Base-by-base conservation (phyloP, 2,797 vertebrate genomes). In the Leptatherina wallacei region DNA sequence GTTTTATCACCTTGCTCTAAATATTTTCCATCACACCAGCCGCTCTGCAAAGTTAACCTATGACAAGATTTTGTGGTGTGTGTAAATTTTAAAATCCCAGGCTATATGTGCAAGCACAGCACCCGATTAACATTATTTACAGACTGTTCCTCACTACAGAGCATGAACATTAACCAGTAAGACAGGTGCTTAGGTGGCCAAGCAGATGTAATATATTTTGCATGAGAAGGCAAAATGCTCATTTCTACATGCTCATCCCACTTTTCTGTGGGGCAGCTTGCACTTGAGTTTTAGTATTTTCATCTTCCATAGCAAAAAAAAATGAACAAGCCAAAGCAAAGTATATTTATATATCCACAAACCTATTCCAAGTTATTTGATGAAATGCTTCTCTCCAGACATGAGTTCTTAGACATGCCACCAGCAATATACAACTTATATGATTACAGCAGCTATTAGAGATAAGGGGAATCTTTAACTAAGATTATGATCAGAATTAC, bases 241-340 rank as follows among this genome's bases (percentile, higher is more conserved):
- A 57, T 24, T 32, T 44, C 22, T 24, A 24, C 38, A 24, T 92
- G 47, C 16, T 47, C 8, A n/a, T 47, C 20, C 18, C 18, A 47
- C 7, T 96, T 30, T 20, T 95, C 10, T 96, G 7, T 58, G 54
- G 44, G 61, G 40, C 22, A 33, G 20, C 0, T 36, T 96, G 95
- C 77, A 96, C 95, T 4, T 89, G 82, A 0, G 95, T 95, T 94
- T 94, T 95, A 1, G 92, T 93, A 12, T 61, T 35, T 55, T 0
- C 4, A 4, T 67, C 49, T 27, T 57, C 8, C 42, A n/a, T 22
- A 56, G 12, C 20, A 47, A 30, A 55, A 20, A 4, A 30, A 14
- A 32, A 61, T 14, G n/a, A 22, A 22, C 8, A 24, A 49, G 44
- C 42, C 7, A 40, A 1, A 55, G 52, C 4, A 18, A 29, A 55